Evolutionary conservation across 2,113 vertebrate genomes (phyloP).

Genomic region (Pachyramphus minor): DNA sequence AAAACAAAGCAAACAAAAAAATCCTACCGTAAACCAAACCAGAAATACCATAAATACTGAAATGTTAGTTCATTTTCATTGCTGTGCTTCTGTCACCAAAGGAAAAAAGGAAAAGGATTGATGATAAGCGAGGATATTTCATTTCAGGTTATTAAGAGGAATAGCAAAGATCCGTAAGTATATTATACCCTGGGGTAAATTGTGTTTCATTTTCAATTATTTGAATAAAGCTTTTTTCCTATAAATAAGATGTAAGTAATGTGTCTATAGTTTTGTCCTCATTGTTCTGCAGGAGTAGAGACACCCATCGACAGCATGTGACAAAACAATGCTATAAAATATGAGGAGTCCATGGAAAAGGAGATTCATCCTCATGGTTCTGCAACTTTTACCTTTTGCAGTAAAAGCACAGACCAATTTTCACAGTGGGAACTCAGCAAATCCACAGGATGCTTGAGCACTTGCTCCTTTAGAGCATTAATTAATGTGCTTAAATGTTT

Average conservation of each 20-base stretch:
- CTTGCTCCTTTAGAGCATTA: background rate
- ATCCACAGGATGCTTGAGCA: background rate
- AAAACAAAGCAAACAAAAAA: background rate
- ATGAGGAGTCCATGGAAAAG: background rate
- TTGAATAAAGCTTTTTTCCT: background rate
- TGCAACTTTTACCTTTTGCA: background rate
- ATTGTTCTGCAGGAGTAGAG: background rate
- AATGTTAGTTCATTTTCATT: background rate
- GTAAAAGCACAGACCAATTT: background rate
- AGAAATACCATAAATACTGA: background rate
- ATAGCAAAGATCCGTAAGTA: background rate
- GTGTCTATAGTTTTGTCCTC: background rate
- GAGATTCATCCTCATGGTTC: background rate
- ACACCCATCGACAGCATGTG: background rate
- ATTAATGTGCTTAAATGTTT: background rate
- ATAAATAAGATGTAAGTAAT: background rate
- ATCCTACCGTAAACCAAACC: background rate
- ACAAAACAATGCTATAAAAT: background rate
- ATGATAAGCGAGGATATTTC: background rate
- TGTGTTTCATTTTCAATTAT: background rate
- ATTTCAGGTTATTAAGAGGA: background rate
- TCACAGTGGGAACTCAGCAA: background rate
- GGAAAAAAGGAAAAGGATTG: background rate
- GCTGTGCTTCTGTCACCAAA: background rate
- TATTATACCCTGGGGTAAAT: background rate